These are phyloP conservation scores for Thripadectes ignobilis DNA, from an alignment of 2,797 vertebrate genomes.

Conservation along the genomic window DNA sequence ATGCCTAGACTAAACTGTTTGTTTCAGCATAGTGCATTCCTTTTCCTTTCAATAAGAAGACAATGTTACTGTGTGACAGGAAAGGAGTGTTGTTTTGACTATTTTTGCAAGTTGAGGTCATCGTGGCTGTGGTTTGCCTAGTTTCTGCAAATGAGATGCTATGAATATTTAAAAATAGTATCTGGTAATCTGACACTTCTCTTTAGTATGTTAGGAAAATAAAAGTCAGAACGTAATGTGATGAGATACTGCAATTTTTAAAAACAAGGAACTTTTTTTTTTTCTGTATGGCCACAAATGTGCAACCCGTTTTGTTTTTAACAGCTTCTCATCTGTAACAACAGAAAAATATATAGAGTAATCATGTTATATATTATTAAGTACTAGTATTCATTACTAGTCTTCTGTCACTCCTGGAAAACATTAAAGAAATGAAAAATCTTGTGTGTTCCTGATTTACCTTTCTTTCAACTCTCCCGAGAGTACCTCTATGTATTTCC, in stretches of 20 bases:
- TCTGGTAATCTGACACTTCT: neutral
- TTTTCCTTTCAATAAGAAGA: neutral
- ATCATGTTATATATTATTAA: neutral
- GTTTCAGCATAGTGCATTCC: neutral
- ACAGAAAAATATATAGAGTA: neutral
- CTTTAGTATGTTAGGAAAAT: neutral
- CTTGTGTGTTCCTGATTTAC: neutral
- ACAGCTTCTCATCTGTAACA: neutral
- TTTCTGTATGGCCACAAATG: neutral
- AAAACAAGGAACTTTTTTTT: neutral
- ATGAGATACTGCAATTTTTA: neutral
- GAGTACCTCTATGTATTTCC: neutral
- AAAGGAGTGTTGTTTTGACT: neutral
- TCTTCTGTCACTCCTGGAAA: neutral
- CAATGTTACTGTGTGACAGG: neutral
- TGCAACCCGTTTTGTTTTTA: neutral
- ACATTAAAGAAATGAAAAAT: neutral
- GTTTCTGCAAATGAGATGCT: constrained; percentile 1
- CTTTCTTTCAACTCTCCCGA: neutral
- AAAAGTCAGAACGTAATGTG: neutral
- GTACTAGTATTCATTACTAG: neutral
- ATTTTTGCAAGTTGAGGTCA: constrained; percentile 25
- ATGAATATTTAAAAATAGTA: constrained; percentile 21
- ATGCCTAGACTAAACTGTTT: constrained; percentile 35
- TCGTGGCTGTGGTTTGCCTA: neutral